Conservation (phyloP, 2,797 vertebrate species). For the Falco berigora region DNA sequence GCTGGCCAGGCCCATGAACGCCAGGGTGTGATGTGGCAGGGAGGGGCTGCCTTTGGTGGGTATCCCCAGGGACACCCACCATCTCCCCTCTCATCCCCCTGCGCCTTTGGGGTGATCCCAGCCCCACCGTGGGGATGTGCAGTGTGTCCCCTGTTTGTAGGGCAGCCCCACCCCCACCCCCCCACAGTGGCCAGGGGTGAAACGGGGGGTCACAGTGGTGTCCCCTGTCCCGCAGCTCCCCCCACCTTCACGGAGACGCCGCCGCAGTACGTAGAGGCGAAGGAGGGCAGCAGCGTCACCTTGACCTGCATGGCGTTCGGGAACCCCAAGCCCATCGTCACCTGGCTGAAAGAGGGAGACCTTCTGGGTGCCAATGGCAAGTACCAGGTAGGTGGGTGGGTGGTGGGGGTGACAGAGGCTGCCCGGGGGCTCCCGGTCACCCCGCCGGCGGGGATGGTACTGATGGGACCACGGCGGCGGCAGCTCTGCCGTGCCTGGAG, state of each 20-base stretch:
- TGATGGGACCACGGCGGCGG: rapidly evolving
- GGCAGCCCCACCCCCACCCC: background rate
- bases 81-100: background rate
- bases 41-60: rapidly evolving
- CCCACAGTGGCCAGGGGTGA: rapidly evolving
- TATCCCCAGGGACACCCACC: background rate
- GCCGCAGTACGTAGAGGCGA: conserved; percentile 94
- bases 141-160: background rate
- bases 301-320: conserved; percentile 96
- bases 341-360: conserved; percentile 92
- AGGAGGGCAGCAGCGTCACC: conserved; percentile 89
- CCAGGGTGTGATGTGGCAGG: rapidly evolving
- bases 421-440: background rate
- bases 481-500: background rate
- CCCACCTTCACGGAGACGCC: conserved; percentile 95
- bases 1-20: too few species aligned
- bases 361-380: conserved; percentile 85
- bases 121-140: rapidly evolving
- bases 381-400: conserved; percentile 82
- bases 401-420: background rate
- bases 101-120: background rate
- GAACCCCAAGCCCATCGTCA: conserved; percentile 96
- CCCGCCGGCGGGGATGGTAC: rapidly evolving
- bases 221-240: conserved; percentile 79
- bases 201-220: background rate